These are phyloP conservation scores for Conops quadrifasciatus DNA, from an alignment of 2,888 invertebrate species.

Conservation along the genomic window DNA sequence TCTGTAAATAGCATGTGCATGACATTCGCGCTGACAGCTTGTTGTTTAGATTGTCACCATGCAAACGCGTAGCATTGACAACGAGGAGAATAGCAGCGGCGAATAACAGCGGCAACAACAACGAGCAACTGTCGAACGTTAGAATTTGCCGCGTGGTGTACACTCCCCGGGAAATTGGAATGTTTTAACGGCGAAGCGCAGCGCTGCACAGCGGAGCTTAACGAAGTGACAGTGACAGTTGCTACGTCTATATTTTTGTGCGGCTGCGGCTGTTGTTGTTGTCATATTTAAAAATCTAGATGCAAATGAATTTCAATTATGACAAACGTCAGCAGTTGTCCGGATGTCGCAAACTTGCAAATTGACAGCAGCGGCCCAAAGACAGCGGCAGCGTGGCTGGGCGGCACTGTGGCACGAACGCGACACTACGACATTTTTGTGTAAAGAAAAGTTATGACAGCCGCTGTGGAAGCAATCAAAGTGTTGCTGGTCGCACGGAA, in stretches of 20 bases:
- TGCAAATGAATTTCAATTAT: slow-evolving; percentile 61
- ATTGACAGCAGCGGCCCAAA: slow-evolving; percentile 45
- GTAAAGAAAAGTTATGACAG: background rate
- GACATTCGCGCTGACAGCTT: slow-evolving; percentile 45
- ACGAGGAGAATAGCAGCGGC: slow-evolving; percentile 11
- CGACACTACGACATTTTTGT: slow-evolving; percentile 15
- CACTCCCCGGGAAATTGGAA: too few species aligned
- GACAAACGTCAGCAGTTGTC: slow-evolving; percentile 63
- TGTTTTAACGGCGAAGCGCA: slow-evolving; percentile 13
- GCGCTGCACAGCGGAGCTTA: background rate
- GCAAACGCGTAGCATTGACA: slow-evolving; percentile 15
- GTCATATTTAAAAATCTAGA: slow-evolving; percentile 44
- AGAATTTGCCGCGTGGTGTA: too few species aligned
- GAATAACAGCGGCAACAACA: slow-evolving; percentile 49
- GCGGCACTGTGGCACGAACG: slow-evolving; percentile 1
- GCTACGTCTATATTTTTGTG: too few species aligned
- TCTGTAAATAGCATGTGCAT: too few species aligned
- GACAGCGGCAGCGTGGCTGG: slow-evolving; percentile 29
- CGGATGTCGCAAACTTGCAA: slow-evolving; percentile 56
- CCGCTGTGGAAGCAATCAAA: slow-evolving; percentile 25
- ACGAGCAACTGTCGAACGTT: slow-evolving; percentile 62
- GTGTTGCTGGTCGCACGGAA: slow-evolving; percentile 32
- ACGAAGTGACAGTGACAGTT: slow-evolving; percentile 15
- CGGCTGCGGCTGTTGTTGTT: too few species aligned
- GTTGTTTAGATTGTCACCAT: slow-evolving; percentile 21